Evolutionary conservation across 1,140 invertebrate genomes (phyloP), one percentile per base, ranked within the genome.

Genomic region (Bombus confusus): DNA sequence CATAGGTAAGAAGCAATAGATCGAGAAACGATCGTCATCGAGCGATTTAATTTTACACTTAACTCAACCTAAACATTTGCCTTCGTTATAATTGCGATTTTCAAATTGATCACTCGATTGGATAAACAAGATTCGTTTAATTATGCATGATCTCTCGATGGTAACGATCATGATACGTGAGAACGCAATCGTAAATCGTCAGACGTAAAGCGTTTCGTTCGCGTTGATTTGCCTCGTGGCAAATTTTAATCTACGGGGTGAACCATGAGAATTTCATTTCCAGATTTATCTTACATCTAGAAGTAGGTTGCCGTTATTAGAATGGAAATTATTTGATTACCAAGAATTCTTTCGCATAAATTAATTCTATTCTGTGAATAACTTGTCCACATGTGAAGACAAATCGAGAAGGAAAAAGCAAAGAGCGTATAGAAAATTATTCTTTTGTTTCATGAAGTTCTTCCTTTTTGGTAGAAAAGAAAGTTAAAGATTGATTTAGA

Each of bases 81-180:
- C 13, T 0, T 5, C 5, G 52, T 28, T 10, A 43, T 31, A 73
- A 81, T 81, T 81, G n/a, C 37, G 1, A 73, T 43, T 69, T 68
- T n/a, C 34, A 13, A 34, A 12, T 22, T 25, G 13, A 25, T 39
- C 41, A 28, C 3, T 22, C 43, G 13, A 81, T 59, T 69, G 47
- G 12, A 81, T 22, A 73, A 81, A 72, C 68, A 72, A 59, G 47
- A 52, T 18, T 25, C 25, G 59, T 73, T 80, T 47, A 81, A 81
- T 81, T 73, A 81, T 81, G 52, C 68, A n/a, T 18, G 6, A 22
- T 18, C 25, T 31, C 10, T 62, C 2, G 6, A 37, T 25, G 15
- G 13, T 66, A 59, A 81, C 37, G 31, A n/a, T 39, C 18, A 37
- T 15, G 22, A 34, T n/a, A 73, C 37, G n/a, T 43, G 47, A 52